Percentiles rank a stretch among this genome's conserved stretches.
Evolutionary conservation across 2,797 vertebrate species (phyloP).

Genomic region (Acanthopagrus latus): DNA sequence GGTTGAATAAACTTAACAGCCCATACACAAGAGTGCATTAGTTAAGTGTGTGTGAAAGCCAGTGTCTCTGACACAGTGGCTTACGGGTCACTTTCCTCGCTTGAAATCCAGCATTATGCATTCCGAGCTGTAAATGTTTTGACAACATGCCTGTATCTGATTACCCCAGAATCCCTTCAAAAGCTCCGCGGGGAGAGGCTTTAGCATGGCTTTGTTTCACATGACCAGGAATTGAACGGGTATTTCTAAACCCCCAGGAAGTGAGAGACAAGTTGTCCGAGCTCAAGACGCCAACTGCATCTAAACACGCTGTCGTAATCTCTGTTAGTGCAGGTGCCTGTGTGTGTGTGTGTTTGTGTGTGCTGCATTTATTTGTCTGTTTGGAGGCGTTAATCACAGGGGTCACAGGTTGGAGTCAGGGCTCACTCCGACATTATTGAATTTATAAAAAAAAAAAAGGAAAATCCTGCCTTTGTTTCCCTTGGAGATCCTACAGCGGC

Average conservation of each 20-base stretch:
- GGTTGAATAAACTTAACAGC: background rate
- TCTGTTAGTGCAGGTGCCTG: slow-evolving; percentile 44
- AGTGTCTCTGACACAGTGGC: slow-evolving; percentile 23
- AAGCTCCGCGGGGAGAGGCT: slow-evolving; percentile 64
- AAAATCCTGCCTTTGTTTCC: slow-evolving; percentile 75
- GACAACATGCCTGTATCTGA: slow-evolving; percentile 71
- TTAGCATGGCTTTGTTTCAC: slow-evolving; percentile 76
- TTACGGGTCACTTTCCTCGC: slow-evolving; percentile 57
- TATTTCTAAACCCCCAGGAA: slow-evolving; percentile 66
- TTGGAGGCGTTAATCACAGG: slow-evolving; percentile 27
- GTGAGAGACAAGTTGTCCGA: slow-evolving; percentile 52
- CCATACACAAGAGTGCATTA: slow-evolving; percentile 15
- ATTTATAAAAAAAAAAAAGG: slow-evolving; percentile 69
- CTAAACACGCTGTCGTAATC: slow-evolving; percentile 48
- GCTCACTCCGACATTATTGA: slow-evolving; percentile 60
- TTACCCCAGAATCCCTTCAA: slow-evolving; percentile 73
- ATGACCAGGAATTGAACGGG: slow-evolving; percentile 71
- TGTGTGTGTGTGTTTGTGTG: background rate
- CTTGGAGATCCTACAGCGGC: slow-evolving; percentile 59
- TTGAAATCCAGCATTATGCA: slow-evolving; percentile 60
- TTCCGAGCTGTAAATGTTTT: slow-evolving; percentile 74
- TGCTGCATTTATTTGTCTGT: slow-evolving; percentile 8
- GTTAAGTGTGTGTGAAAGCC: slow-evolving; percentile 12
- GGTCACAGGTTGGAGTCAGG: slow-evolving; percentile 42
- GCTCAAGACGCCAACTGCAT: slow-evolving; percentile 62